Conservation (phyloP, 2,888 invertebrate genomes). For the Hecatera dysodea region DNA sequence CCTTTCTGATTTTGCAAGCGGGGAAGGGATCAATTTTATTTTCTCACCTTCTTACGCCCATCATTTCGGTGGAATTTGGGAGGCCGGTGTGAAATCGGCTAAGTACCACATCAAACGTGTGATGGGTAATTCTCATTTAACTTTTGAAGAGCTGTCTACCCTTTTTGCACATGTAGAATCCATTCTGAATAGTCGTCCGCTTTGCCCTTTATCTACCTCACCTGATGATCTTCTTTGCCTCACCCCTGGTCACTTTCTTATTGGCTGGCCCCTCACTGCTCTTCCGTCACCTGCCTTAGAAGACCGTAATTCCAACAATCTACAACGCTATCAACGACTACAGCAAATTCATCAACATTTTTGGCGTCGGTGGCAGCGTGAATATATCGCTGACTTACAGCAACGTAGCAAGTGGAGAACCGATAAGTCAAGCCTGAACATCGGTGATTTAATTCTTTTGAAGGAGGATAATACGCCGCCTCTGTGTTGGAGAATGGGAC, state of each 20-base stretch:
- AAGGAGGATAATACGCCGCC: too few relatives aligned
- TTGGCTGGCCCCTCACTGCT: background rate
- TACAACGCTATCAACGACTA: conserved; percentile 3
- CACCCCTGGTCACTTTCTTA: conserved; percentile 8
- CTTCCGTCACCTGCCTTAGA: too few relatives aligned
- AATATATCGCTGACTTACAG: too few relatives aligned
- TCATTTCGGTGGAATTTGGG: too few relatives aligned
- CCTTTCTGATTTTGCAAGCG: conserved; percentile 13
- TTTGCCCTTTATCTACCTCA: background rate
- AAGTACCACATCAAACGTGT: too few relatives aligned
- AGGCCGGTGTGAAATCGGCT: too few relatives aligned
- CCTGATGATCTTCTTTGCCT: background rate
- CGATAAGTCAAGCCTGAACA: too few relatives aligned
- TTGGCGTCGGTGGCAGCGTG: background rate
- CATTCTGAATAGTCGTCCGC: background rate
- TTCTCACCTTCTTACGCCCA: background rate
- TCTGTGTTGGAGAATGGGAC: too few relatives aligned
- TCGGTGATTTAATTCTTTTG: too few relatives aligned
- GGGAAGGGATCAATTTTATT: conserved; percentile 9
- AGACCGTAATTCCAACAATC: background rate
- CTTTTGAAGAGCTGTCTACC: too few relatives aligned
- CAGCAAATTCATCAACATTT: background rate
- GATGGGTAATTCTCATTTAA: too few relatives aligned
- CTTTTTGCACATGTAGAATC: conserved; percentile 7
- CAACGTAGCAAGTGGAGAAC: too few relatives aligned